Conservation (phyloP, 2,888 invertebrate species). For the Campopleginae sp. region DNA sequence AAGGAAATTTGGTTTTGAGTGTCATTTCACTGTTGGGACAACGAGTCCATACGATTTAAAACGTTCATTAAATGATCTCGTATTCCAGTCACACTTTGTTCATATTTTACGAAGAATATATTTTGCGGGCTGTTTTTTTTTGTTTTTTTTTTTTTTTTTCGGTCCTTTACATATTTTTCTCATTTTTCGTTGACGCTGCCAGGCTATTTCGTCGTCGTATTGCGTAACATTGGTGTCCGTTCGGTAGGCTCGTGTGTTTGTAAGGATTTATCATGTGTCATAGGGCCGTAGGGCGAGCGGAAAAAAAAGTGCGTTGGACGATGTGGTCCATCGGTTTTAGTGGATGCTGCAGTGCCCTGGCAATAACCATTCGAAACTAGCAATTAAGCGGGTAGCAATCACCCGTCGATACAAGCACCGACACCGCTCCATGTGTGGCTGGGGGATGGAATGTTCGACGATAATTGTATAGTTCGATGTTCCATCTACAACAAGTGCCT, state of each 20-base stretch:
- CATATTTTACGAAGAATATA: not conserved
- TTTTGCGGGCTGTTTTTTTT: not conserved
- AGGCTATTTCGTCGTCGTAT: conserved; percentile 6
- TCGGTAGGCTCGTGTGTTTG: conserved; percentile 23
- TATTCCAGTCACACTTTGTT: not conserved
- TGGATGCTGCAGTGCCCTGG: conserved; percentile 51
- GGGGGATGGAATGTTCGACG: conserved; percentile 55
- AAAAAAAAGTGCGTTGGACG: conserved; percentile 54
- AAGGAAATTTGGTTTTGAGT: not conserved
- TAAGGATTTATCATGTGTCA: conserved; percentile 42
- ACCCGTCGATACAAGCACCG: conserved; percentile 58
- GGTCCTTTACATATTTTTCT: conserved; percentile 2
- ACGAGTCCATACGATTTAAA: not conserved
- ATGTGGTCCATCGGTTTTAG: conserved; percentile 55
- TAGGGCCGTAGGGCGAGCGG: not conserved
- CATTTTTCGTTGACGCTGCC: conserved; percentile 3
- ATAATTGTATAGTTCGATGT: conserved; percentile 63
- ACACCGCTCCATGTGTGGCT: not conserved
- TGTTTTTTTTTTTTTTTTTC: no score
- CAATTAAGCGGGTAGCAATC: conserved; percentile 67
- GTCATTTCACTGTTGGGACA: not conserved
- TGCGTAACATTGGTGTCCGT: conserved; percentile 20
- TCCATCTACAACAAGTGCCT: conserved; percentile 31
- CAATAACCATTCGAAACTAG: conserved; percentile 62
- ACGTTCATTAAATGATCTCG: not conserved